Evolutionary conservation across 2,797 vertebrate species (phyloP).

Genomic region (Epinephelus awoara): DNA sequence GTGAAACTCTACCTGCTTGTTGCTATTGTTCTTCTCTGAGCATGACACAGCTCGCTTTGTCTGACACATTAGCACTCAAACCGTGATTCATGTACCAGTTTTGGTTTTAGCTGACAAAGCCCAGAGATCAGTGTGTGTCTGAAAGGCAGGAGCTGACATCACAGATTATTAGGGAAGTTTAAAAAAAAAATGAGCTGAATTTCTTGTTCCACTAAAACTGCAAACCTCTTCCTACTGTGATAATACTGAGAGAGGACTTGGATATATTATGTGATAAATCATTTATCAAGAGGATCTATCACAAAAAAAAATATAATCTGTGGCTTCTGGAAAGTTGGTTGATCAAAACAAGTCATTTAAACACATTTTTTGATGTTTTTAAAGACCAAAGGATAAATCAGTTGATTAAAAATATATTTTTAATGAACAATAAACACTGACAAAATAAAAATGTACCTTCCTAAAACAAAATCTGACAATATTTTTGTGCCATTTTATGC

Average conservation of each 20-base stretch:
- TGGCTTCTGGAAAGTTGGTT: not conserved
- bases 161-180: constrained; percentile 62
- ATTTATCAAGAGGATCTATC: too few relatives aligned
- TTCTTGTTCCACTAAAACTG: constrained; percentile 31
- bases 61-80: constrained; percentile 12
- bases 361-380: not conserved
- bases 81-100: not conserved
- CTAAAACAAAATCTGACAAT: too few relatives aligned
- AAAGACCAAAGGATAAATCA: not conserved
- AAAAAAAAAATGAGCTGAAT: constrained; percentile 38
- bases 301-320: not conserved
- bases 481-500: too few relatives aligned
- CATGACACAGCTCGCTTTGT: constrained; percentile 37
- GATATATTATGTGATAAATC: not conserved
- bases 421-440: too few relatives aligned
- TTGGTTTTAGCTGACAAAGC: constrained; percentile 15
- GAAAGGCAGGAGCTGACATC: constrained; percentile 39
- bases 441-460: too few relatives aligned
- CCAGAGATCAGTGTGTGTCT: constrained; percentile 21
- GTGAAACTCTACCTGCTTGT: constrained; percentile 65
- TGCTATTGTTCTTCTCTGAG: constrained; percentile 9
- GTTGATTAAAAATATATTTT: not conserved
- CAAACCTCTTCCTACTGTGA: not conserved
- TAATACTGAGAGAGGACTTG: not conserved
- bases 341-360: not conserved